Evolutionary conservation across 2,797 vertebrate genomes (phyloP).

Genomic region (Gymnodraco acuticeps): DNA sequence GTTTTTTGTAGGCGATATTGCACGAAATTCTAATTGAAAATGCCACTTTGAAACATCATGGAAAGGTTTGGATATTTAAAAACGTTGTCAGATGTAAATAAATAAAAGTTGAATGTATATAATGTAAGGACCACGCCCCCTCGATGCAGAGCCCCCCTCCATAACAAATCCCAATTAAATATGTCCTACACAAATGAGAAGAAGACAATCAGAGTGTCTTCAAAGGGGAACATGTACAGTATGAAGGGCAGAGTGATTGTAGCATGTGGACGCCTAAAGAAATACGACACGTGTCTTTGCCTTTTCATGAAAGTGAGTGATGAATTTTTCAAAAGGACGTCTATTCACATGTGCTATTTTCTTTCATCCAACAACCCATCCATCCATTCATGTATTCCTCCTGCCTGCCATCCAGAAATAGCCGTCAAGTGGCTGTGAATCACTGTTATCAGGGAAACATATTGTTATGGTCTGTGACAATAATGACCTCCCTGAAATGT

Average conservation of each 20-base stretch:
- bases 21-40: too few relatives aligned
- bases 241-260: neutral
- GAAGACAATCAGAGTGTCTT: neutral
- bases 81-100: too few relatives aligned
- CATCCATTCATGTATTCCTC: neutral
- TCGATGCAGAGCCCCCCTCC: too few relatives aligned
- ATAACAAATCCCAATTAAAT: too few relatives aligned
- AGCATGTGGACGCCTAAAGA: conserved; percentile 1
- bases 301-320: conserved; percentile 12
- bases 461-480: conserved; percentile 9
- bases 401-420: conserved; percentile 23
- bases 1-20: too few relatives aligned
- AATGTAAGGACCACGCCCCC: too few relatives aligned
- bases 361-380: conserved; percentile 2
- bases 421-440: neutral
- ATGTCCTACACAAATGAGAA: neutral
- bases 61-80: too few relatives aligned
- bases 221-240: neutral
- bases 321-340: conserved; percentile 41
- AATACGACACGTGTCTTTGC: neutral
- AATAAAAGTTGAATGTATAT: too few relatives aligned
- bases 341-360: conserved; percentile 3
- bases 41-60: too few relatives aligned
- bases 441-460: neutral
- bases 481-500: conserved; percentile 15